A percentile compares a stretch with the other conserved stretches of the same genome.
phyloP scores from a whole-genome alignment of 35 echinoderm and acorn worm species.

The Apostichopus parvimensis region DNA sequence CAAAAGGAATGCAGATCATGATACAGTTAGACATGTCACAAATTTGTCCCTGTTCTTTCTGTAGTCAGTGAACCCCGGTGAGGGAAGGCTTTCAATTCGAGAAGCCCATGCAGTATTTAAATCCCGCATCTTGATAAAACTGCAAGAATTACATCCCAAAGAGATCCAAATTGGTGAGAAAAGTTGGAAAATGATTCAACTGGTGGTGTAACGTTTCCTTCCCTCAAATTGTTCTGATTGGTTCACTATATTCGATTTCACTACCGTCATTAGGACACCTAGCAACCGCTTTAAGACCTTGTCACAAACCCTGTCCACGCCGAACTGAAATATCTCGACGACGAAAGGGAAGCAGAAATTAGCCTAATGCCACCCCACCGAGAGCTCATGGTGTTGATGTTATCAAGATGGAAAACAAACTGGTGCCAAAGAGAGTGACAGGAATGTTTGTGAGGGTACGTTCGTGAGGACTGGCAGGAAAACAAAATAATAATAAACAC shows the following conservation, averaged over 20 bases:
- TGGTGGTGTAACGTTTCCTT: constrained; percentile 10
- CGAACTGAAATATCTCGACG: neutral
- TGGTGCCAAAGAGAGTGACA: neutral
- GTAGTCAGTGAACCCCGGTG: neutral
- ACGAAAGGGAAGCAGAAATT: neutral
- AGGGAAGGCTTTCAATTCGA: neutral
- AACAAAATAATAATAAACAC: neutral
- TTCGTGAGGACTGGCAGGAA: neutral
- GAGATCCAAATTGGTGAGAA: neutral
- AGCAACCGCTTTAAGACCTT: neutral
- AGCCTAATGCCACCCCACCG: constrained; percentile 23
- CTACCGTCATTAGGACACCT: neutral
- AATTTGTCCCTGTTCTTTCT: neutral
- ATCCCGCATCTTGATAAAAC: neutral
- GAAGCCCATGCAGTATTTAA: too few species aligned
- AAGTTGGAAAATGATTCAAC: neutral
- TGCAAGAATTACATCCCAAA: neutral
- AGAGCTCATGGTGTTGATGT: neutral
- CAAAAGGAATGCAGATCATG: too few species aligned
- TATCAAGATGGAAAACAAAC: constrained; percentile 39
- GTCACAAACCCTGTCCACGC: neutral
- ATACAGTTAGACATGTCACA: neutral
- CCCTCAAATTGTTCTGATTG: neutral
- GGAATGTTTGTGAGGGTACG: neutral
- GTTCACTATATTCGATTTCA: constrained; percentile 3